phyloP scores from a whole-genome alignment of 2,113 vertebrate genomes.

The Pelobates fuscus region DNA sequence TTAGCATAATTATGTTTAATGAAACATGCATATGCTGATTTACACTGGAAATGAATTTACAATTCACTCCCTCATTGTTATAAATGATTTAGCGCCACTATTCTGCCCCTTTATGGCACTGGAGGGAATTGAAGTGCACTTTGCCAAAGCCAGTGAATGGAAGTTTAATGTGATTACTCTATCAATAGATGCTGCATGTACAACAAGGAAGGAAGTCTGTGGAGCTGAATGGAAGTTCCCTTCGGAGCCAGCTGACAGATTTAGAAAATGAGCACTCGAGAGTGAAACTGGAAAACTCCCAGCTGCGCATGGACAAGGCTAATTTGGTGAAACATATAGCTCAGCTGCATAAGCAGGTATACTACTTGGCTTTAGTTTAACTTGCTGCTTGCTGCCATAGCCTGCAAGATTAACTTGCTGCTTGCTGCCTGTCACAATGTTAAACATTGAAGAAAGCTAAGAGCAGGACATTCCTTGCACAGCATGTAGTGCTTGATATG shows the following conservation, averaged over 20 bases:
- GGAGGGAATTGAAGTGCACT: not conserved
- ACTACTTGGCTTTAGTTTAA: not conserved
- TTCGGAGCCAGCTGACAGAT: constrained; percentile 47
- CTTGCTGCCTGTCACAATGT: no score
- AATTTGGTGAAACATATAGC: constrained; percentile 49
- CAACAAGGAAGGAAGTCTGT: constrained; percentile 42
- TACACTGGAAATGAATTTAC: constrained; percentile 1
- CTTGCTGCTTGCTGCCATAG: no score
- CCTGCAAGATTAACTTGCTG: no score
- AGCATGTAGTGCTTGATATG: no score
- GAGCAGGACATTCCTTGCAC: no score
- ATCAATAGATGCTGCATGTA: constrained; percentile 28
- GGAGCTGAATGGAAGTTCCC: constrained; percentile 39
- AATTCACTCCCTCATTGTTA: not conserved
- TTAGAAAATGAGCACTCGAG: constrained; percentile 15
- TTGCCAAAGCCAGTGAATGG: not conserved
- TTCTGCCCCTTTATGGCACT: not conserved
- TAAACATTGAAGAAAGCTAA: no score
- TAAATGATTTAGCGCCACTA: not conserved
- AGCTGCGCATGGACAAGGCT: constrained; percentile 24
- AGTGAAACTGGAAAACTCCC: constrained; percentile 48
- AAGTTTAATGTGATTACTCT: not conserved
- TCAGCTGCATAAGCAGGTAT: constrained; percentile 54
- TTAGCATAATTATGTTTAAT: not conserved
- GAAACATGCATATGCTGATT: not conserved